Conservation (phyloP, 2,113 vertebrate species). For the Apistogramma diplotaenia region DNA sequence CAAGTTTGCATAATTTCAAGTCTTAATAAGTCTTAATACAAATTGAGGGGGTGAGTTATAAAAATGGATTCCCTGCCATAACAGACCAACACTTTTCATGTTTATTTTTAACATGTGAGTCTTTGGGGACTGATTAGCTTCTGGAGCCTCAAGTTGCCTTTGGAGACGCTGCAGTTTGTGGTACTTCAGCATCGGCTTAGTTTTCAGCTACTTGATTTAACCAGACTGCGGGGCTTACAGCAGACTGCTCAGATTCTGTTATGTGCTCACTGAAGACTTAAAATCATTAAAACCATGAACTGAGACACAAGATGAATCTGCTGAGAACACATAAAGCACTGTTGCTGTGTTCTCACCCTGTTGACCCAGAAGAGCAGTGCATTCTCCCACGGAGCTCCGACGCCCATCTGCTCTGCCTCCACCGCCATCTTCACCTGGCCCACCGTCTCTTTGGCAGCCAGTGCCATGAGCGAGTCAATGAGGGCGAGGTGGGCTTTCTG, state of each 20-base stretch:
- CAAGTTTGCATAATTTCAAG: background rate
- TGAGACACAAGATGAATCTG: background rate
- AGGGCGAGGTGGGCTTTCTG: constrained; percentile 84
- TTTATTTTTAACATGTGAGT: background rate
- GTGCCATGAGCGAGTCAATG: constrained; percentile 86
- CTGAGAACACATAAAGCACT: background rate
- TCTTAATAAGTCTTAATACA: background rate
- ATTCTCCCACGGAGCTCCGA: constrained; percentile 80
- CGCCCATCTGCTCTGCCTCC: constrained; percentile 73
- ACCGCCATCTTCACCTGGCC: constrained; percentile 74
- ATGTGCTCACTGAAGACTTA: background rate
- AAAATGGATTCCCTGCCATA: too few relatives aligned
- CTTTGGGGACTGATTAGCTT: background rate
- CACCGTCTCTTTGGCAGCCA: constrained; percentile 80
- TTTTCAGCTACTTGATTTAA: too few relatives aligned
- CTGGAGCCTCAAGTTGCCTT: background rate
- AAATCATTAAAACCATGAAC: background rate
- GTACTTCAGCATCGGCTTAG: background rate
- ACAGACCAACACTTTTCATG: background rate
- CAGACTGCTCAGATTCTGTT: background rate
- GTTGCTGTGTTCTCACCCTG: constrained; percentile 73
- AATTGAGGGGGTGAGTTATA: background rate
- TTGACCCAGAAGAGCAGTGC: constrained; percentile 89
- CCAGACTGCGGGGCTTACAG: background rate
- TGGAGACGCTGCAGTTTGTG: background rate